Base-by-base conservation (phyloP, 2,888 invertebrate genomes). In the Epinotia demarniana region DNA sequence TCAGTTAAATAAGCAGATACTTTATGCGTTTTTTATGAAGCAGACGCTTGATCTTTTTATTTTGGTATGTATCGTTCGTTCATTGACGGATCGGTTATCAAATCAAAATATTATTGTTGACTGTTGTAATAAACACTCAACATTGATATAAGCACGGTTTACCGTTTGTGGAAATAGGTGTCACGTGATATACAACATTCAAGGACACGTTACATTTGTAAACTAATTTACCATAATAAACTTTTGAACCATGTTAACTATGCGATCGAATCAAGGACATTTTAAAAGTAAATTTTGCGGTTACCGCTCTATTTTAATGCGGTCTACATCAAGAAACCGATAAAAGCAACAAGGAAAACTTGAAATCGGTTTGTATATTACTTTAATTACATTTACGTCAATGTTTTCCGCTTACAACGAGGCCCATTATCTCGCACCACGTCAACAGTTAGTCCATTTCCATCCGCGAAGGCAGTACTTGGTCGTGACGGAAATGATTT, bases 331-430 rank as follows among this genome's bases (percentile, higher is more conserved):
- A 60, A 11, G 16, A 57, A 66, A 60, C 63, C 60, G 64, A 39
- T 66, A 66, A 66, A 60, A 23, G 5, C 19, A 19, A 64, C 33
- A 49, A 55, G 60, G 58, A 53, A 46, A 53, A 63, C 9, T 33
- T 43, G 8, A 57, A 61, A 49, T 57, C 27, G n/a, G 66, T 68
- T 73, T 67, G 61, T 43, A 18, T 58, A 69, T 74, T 49, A 63
- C 63, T 58, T 60, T 68, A 72, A 72, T 72, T 60, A 69, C 68
- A 69, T 76, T 72, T 46, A 69, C 76, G 76, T 69, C 76, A 69
- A 23, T 19, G 55, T n/a, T 75, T 72, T 76, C 72, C 72, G 61
- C 27, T 43, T 67, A 19, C 55, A 46, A 23, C 23, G 19, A 61
- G 19, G 60, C 63, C 55, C 55, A 66, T 75, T 75, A 63, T 55